Conservation (phyloP, 2,888 invertebrate species). For the Hyalella azteca region DNA sequence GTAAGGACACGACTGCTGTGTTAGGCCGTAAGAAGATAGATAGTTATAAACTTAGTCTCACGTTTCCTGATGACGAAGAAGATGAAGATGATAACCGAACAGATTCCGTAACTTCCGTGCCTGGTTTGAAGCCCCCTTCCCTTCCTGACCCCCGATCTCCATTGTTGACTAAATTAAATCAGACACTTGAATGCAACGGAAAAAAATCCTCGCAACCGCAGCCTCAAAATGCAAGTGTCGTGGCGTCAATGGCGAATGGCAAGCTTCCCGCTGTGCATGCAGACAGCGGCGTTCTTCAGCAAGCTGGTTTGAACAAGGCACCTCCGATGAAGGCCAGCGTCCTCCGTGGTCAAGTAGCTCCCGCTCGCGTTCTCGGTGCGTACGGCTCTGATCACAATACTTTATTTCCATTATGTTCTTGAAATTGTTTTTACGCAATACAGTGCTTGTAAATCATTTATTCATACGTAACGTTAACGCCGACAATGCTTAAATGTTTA, state of each 20-base stretch:
- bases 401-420: not conserved
- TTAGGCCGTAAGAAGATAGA: constrained; percentile 18
- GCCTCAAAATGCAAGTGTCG: not conserved
- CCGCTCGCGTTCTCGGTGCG: not conserved
- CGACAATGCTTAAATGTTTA: no score
- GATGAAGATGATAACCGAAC: not conserved
- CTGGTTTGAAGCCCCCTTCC: not conserved
- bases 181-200: not conserved
- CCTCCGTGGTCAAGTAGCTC: constrained; percentile 10
- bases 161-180: not conserved
- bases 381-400: not conserved
- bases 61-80: constrained; percentile 27
- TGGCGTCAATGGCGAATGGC: not conserved
- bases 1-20: not conserved
- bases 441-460: no score
- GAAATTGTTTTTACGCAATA: no score
- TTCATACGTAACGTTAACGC: no score
- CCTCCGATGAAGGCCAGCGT: not conserved
- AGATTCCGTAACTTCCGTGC: not conserved
- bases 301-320: not conserved
- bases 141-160: not conserved
- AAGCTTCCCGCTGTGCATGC: not conserved
- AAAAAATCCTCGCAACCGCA: not conserved
- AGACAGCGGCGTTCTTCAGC: not conserved
- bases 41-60: constrained; percentile 26